Base-by-base conservation (phyloP, 2,888 invertebrate species). In the Drymonia ruficornis region DNA sequence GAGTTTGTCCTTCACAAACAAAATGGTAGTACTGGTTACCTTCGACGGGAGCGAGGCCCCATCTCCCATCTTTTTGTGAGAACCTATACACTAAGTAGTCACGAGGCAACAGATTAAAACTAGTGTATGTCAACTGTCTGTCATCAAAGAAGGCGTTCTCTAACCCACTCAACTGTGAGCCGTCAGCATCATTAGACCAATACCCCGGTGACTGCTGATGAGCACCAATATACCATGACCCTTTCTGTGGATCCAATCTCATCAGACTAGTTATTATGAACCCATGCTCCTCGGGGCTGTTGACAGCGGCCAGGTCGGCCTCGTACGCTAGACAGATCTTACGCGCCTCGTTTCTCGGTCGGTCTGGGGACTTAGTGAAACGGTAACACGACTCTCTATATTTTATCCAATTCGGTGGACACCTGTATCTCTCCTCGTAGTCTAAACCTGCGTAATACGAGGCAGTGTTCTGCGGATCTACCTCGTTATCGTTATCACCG, bases 331-430 rank as follows among this genome's bases (percentile, higher is more conserved):
- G 95, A 80, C 98, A 98, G 69, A 97, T 96, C 74, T 95, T 95
- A 67, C 96, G 94, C 0, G 98, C 98, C 71, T 98, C 98, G 70
- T 95, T 95, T 76, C 96, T 95, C 43, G 95, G 95, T 53, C 95
- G 96, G 70, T 95, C 94, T 0, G 98, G 98, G 6, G 97, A 98
- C 75, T 97, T 96, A 3, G 97, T 96, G 77, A 98, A 99, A 50
- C 97, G 95, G 82, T 98, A 98, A 84, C 99, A 99, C 0, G 96
- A 95, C 59, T 96, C 95, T 63, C 95, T 94, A 78, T 94, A 97
- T 31, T 95, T 94, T n/a, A 96, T 87, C 99, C 99, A 99, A 81
- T 97, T 94, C 51, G 96, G 95, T 0, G 98, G 98, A 85, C 99
- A 99, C 53, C 70, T 82, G 61, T 89, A 91, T 47, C 89, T 77